Evolutionary conservation across 2,797 vertebrate genomes (phyloP).

Genomic region (Arrhamphus sclerolepis): DNA sequence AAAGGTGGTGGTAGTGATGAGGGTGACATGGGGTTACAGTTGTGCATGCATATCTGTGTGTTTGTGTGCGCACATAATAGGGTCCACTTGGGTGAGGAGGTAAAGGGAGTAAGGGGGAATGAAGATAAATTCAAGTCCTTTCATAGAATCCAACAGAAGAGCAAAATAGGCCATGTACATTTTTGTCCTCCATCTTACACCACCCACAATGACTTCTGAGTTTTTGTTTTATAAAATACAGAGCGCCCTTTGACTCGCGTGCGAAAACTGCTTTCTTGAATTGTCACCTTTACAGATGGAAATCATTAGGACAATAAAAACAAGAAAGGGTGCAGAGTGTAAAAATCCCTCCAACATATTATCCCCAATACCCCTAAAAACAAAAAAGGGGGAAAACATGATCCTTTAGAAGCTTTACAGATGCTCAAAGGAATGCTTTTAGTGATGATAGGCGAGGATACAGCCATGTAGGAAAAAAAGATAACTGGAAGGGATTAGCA

Average conservation of each 20-base stretch:
- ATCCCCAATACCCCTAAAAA: conserved; percentile 49
- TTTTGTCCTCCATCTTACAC: conserved; percentile 69
- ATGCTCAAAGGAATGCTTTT: conserved; percentile 87
- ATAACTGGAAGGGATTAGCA: conserved; percentile 17
- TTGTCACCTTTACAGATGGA: conserved; percentile 59
- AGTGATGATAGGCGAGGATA: conserved; percentile 86
- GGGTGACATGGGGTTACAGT: conserved; percentile 58
- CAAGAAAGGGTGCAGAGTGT: conserved; percentile 64
- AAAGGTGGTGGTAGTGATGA: conserved; percentile 40
- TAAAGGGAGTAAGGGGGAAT: conserved; percentile 7
- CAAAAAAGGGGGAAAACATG: conserved; percentile 9
- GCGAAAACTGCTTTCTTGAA: conserved; percentile 62
- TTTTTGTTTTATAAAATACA: conserved; percentile 85
- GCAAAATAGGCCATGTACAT: conserved; percentile 77
- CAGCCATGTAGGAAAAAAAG: conserved; percentile 62
- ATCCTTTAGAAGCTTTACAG: conserved; percentile 80
- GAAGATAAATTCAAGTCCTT: conserved; percentile 83
- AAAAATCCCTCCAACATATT: conserved; percentile 66
- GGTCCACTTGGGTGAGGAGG: conserved; percentile 64
- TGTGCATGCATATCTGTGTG: conserved; percentile 63
- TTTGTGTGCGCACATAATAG: conserved; percentile 45
- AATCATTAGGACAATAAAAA: conserved; percentile 53
- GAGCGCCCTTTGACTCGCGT: conserved; percentile 64
- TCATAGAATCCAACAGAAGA: conserved; percentile 87
- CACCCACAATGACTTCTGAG: conserved; percentile 86